A percentile compares a stretch with the other conserved stretches of the same genome.
phyloP scores from a whole-genome alignment of 1,140 invertebrate species.

The Ceratitis capitata region DNA sequence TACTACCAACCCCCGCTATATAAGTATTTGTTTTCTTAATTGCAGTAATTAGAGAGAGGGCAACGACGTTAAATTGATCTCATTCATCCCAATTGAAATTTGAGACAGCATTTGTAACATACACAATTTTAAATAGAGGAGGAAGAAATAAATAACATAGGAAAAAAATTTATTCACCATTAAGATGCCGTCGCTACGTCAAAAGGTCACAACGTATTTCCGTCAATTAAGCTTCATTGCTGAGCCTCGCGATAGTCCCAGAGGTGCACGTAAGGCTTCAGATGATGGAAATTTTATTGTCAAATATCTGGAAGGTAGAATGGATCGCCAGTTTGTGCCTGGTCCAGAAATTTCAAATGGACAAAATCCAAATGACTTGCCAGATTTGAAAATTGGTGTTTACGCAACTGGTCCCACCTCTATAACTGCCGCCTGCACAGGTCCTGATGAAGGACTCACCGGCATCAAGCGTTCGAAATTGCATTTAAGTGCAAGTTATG shows the following conservation, averaged over 20 bases:
- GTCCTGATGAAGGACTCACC: conserved; percentile 80
- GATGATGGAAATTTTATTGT: conserved; percentile 76
- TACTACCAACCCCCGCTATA: background rate
- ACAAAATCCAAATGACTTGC: conserved; percentile 73
- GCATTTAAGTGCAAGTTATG: conserved; percentile 71
- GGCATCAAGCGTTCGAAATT: conserved; percentile 75
- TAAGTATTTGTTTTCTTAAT: background rate
- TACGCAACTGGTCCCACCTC: conserved; percentile 68
- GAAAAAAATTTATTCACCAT: background rate
- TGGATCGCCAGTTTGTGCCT: conserved; percentile 55
- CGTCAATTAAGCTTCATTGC: conserved; percentile 76
- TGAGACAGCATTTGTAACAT: background rate
- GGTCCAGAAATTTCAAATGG: conserved; percentile 73
- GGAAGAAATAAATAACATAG: background rate
- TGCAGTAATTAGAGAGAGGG: conserved; percentile 1
- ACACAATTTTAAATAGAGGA: background rate
- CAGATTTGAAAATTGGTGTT: conserved; percentile 68
- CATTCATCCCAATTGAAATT: background rate
- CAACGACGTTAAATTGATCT: conserved; percentile 18
- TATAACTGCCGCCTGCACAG: conserved; percentile 76
- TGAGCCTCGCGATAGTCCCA: conserved; percentile 68
- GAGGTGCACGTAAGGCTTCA: conserved; percentile 59
- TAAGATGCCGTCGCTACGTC: conserved; percentile 76
- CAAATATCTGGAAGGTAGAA: conserved; percentile 73
- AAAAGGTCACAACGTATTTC: conserved; percentile 79